Percentiles rank a stretch among this genome's conserved stretches.
Conservation (phyloP, 1,140 invertebrate species). For the Caenorhabditis brenneri region DNA sequence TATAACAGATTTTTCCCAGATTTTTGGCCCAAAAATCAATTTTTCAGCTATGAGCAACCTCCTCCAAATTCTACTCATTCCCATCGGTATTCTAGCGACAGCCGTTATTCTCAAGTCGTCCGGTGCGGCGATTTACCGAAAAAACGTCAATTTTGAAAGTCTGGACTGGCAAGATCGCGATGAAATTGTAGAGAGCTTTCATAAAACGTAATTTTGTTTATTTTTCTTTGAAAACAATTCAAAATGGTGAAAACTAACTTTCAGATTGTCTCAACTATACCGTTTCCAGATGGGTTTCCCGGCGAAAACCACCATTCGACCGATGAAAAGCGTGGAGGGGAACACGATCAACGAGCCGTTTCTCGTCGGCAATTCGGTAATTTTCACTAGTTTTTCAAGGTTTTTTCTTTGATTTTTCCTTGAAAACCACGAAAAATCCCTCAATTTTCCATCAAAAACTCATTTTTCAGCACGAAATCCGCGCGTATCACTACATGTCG, state of each 20-base stretch:
- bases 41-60: not conserved
- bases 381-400: not conserved
- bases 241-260: not conserved
- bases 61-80: not conserved
- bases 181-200: not conserved
- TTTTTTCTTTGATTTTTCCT: not conserved
- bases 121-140: not conserved
- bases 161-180: not conserved
- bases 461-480: not conserved
- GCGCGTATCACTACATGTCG: not conserved
- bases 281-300: not conserved
- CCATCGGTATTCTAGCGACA: not conserved
- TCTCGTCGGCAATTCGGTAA: conserved; percentile 8
- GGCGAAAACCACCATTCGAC: not conserved
- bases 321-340: not conserved
- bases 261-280: not conserved
- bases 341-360: conserved; percentile 13
- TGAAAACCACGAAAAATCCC: too few species aligned
- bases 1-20: too few species aligned
- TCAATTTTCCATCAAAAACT: too few species aligned
- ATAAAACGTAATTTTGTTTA: not conserved
- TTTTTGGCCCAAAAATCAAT: not conserved
- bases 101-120: not conserved
- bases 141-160: not conserved
- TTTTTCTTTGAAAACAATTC: not conserved